Evolutionary conservation across 2,888 invertebrate genomes (phyloP), one percentile per base, ranked within the genome.

Genomic region (Dastarcus helophoroides): DNA sequence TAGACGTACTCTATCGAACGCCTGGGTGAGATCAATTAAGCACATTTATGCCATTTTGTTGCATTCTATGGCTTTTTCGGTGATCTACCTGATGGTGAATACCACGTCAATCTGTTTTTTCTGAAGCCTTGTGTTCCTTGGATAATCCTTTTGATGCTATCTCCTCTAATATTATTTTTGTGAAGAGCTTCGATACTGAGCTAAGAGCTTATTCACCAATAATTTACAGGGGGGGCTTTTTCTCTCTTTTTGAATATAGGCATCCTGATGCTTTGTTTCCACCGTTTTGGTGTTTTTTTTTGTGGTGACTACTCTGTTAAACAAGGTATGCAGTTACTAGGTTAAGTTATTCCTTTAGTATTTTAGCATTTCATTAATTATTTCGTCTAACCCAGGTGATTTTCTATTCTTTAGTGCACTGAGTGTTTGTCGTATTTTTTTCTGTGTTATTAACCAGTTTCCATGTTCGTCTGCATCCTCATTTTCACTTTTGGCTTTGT

Each of bases 111-210:
- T 19, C 28, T 28, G 5, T 17, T 28, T 19, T 10, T 19, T 28
- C 28, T 28, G 28, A 28, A 19, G n/a, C 21, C 28, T 28, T 28
- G 28, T 28, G 28, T 28, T 28, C 13, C 21, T 28, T 21, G 9
- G 28, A 28, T 27, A 26, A 15, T 26, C 26, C 26, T 14, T 14
- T 26, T 9, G 16, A 14, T 24, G 24, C n/a, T n/a, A n/a, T n/a
- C n/a, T n/a, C n/a, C n/a, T n/a, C n/a, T n/a, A n/a, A n/a, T n/a
- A n/a, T n/a, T n/a, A n/a, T n/a, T n/a, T n/a, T n/a, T n/a, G n/a
- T n/a, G n/a, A n/a, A n/a, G n/a, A n/a, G n/a, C n/a, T n/a, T n/a
- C n/a, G n/a, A n/a, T n/a, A n/a, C n/a, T n/a, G n/a, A n/a, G n/a
- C n/a, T n/a, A n/a, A n/a, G n/a, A n/a, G n/a, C n/a, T n/a, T n/a